A percentile compares a stretch with the other conserved stretches of the same genome.
These are phyloP conservation scores for Eubasilissa regina DNA, from an alignment of 1,140 invertebrate genomes.

Conservation along the genomic window DNA sequence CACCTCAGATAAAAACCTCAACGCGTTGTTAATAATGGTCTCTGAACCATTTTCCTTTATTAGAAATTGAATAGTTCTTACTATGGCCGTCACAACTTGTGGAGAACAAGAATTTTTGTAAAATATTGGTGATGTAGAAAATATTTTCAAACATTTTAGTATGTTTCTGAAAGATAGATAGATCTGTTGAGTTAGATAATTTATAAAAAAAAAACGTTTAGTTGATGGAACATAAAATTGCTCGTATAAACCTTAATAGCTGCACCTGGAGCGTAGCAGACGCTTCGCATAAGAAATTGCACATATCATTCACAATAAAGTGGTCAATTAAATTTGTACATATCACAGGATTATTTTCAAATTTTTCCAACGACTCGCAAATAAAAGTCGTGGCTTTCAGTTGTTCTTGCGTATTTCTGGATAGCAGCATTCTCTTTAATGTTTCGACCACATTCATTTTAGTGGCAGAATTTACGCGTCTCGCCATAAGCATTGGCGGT, in stretches of 20 bases:
- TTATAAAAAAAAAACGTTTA: background rate
- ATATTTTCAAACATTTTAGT: constrained; percentile 49
- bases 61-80: constrained; percentile 49
- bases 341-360: background rate
- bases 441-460: constrained; percentile 41
- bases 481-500: background rate
- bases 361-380: constrained; percentile 22
- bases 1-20: constrained; percentile 50
- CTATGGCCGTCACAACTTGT: constrained; percentile 42
- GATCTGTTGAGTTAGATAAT: background rate
- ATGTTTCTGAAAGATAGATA: constrained; percentile 50
- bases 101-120: constrained; percentile 53
- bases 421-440: constrained; percentile 55
- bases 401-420: constrained; percentile 52
- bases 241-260: constrained; percentile 49
- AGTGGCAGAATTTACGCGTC: background rate
- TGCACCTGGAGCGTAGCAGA: constrained; percentile 46
- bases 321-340: constrained; percentile 27
- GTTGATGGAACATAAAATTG: background rate
- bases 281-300: constrained; percentile 55
- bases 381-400: constrained; percentile 49
- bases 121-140: constrained; percentile 44
- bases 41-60: constrained; percentile 53
- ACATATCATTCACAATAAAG: constrained; percentile 50
- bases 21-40: constrained; percentile 39